These are phyloP conservation scores for Agrotis exclamationis DNA, from an alignment of 2,888 invertebrate genomes.

Conservation along the genomic window DNA sequence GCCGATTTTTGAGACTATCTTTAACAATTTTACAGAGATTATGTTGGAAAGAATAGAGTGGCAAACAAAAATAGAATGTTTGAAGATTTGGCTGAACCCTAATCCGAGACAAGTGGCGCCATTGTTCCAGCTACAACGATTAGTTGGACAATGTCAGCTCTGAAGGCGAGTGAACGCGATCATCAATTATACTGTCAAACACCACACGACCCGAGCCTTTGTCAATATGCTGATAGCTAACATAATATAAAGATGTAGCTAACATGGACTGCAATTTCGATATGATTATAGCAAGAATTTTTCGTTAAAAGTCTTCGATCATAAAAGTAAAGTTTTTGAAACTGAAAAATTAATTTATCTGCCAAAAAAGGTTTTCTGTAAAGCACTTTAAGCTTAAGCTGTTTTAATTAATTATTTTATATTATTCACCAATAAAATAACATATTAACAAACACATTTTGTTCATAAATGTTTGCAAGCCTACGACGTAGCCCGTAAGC, in stretches of 20 bases:
- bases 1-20: background rate
- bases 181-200: slow-evolving; percentile 84
- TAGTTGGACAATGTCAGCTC: slow-evolving; percentile 74
- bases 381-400: too few species aligned
- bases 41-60: too few species aligned
- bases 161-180: slow-evolving; percentile 73
- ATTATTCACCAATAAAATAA: too few species aligned
- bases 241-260: too few species aligned
- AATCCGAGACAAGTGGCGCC: slow-evolving; percentile 69
- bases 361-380: too few species aligned
- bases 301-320: background rate
- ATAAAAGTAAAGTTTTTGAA: background rate
- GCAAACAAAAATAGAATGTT: background rate
- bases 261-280: slow-evolving; percentile 23
- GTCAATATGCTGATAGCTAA: slow-evolving; percentile 52
- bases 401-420: too few species aligned
- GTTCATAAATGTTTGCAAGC: background rate
- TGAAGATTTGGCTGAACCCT: slow-evolving; percentile 39
- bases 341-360: too few species aligned
- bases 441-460: background rate
- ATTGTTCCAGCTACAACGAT: slow-evolving; percentile 70
- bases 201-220: slow-evolving; percentile 65
- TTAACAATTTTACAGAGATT: too few species aligned
- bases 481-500: slow-evolving; percentile 28
- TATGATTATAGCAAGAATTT: background rate